Conservation (phyloP, 2,888 invertebrate species). For the Mantis religiosa region DNA sequence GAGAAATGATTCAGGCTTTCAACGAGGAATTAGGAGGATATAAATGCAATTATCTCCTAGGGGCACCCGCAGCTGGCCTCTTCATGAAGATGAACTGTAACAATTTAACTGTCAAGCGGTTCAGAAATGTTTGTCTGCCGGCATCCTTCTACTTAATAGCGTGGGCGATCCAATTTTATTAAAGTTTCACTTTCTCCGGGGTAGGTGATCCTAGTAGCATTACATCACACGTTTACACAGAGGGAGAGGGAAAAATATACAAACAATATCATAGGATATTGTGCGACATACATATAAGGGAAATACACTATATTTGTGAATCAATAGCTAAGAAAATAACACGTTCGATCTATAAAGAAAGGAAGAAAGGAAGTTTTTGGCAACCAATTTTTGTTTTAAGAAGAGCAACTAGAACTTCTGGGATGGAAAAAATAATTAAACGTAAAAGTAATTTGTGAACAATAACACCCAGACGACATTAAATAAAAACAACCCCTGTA, state of each 20-base stretch:
- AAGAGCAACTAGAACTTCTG: too few relatives aligned
- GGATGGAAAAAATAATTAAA: too few relatives aligned
- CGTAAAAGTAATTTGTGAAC: too few relatives aligned
- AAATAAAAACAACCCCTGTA: too few relatives aligned
- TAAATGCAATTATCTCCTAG: not conserved
- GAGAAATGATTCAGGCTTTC: slow-evolving; percentile 4
- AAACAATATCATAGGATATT: too few relatives aligned
- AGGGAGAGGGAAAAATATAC: not conserved
- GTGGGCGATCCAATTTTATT: not conserved
- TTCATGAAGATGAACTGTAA: not conserved
- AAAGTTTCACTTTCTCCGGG: not conserved
- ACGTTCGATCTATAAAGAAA: too few relatives aligned
- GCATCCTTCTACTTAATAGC: not conserved
- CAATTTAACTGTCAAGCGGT: not conserved
- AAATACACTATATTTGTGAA: too few relatives aligned
- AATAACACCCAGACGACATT: too few relatives aligned
- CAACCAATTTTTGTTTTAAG: too few relatives aligned
- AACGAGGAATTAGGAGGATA: not conserved
- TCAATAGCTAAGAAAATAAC: too few relatives aligned
- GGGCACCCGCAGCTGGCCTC: not conserved
- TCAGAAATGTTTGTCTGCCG: not conserved
- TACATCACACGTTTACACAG: not conserved
- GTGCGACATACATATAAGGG: too few relatives aligned
- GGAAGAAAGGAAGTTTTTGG: too few relatives aligned
- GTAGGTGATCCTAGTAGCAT: not conserved